Percentiles rank a stretch among this genome's conserved stretches.
Conservation (phyloP, 2,888 invertebrate genomes). For the Unio pictorum region DNA sequence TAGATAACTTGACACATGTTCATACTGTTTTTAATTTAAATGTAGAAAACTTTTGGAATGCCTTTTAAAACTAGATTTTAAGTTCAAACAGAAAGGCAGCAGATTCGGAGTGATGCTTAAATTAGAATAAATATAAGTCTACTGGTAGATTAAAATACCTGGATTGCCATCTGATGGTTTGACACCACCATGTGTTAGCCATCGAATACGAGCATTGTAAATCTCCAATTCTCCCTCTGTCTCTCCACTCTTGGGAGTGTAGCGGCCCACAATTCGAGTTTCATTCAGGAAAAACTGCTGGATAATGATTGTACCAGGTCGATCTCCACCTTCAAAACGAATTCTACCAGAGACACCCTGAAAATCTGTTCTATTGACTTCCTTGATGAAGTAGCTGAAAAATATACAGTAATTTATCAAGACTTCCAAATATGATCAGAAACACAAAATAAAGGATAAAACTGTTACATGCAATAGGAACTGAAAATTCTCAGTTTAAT, state of each 20-base stretch:
- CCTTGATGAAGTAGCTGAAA: slow-evolving; percentile 76
- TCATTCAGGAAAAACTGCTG: slow-evolving; percentile 68
- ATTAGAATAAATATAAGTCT: too few species aligned
- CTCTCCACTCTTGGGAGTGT: slow-evolving; percentile 51
- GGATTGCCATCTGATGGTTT: slow-evolving; percentile 77
- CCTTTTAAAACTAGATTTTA: too few species aligned
- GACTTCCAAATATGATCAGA: too few species aligned
- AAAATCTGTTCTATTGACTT: slow-evolving; percentile 80
- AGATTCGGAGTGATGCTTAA: too few species aligned
- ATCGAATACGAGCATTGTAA: slow-evolving; percentile 76
- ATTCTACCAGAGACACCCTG: slow-evolving; percentile 83
- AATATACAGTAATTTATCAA: slow-evolving; percentile 3
- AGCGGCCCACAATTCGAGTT: slow-evolving; percentile 64
- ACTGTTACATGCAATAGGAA: too few species aligned
- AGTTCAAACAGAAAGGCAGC: too few species aligned
- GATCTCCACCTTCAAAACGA: slow-evolving; percentile 80
- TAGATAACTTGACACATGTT: too few species aligned
- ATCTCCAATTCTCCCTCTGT: slow-evolving; percentile 66
- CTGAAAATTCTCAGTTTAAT: too few species aligned
- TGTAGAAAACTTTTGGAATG: too few species aligned
- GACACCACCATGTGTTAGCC: slow-evolving; percentile 78
- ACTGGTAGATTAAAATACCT: slow-evolving; percentile 28
- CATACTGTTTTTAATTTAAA: too few species aligned
- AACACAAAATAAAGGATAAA: too few species aligned
- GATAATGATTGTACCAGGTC: slow-evolving; percentile 72